Conservation (phyloP, 1,140 invertebrate genomes). For the Drosophila ficusphila region DNA sequence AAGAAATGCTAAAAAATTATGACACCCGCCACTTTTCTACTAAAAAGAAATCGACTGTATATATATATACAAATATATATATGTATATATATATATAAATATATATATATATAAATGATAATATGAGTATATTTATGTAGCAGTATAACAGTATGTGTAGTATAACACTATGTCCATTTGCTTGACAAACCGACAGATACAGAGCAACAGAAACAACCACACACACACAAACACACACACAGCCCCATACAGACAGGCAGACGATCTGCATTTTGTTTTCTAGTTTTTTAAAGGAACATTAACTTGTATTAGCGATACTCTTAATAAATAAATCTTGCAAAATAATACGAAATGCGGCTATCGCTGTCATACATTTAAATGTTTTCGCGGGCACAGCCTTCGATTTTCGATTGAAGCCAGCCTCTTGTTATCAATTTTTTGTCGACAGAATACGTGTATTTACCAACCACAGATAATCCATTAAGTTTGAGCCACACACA, state of each 20-base stretch:
- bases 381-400: conserved; percentile 41
- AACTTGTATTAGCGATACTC: conserved; percentile 46
- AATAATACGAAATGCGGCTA: conserved; percentile 16
- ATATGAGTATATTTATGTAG: conserved; percentile 69
- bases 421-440: conserved; percentile 47
- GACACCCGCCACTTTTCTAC: conserved; percentile 80
- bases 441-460: conserved; percentile 36
- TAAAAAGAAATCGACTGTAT: conserved; percentile 71
- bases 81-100: conserved; percentile 63
- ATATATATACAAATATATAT: conserved; percentile 65
- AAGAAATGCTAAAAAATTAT: conserved; percentile 58
- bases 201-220: conserved; percentile 3
- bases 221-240: background rate
- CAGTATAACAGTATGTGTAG: conserved; percentile 71
- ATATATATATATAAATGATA: conserved; percentile 53
- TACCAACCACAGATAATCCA: conserved; percentile 20
- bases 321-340: conserved; percentile 33
- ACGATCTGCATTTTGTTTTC: conserved; percentile 44
- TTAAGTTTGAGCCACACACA: conserved; percentile 60
- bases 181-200: conserved; percentile 52
- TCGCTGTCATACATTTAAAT: conserved; percentile 51
- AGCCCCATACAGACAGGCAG: conserved; percentile 8
- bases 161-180: conserved; percentile 65
- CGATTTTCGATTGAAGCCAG: conserved; percentile 21
- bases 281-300: conserved; percentile 15